A percentile compares a stretch with the other conserved stretches of the same genome.
Evolutionary conservation across 1,140 invertebrate genomes (phyloP).

Genomic region (Brachionus rubens): DNA sequence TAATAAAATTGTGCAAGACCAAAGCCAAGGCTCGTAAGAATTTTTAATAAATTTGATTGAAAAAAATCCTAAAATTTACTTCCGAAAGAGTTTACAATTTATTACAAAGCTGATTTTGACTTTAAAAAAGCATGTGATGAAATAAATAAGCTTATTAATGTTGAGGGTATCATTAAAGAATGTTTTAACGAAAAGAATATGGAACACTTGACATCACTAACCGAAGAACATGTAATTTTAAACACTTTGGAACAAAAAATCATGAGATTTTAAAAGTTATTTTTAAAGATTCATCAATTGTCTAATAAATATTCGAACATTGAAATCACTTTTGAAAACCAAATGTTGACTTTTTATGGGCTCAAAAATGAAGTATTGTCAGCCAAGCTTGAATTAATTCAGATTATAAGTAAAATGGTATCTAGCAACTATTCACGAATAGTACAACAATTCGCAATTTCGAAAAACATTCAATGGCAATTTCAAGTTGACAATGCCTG

Average conservation of each 20-base stretch:
- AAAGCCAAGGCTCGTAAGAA: too few species aligned
- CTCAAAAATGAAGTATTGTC: not conserved
- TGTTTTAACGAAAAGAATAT: not conserved
- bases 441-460: not conserved
- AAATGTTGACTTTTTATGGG: not conserved
- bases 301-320: not conserved
- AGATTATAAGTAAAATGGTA: not conserved
- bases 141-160: not conserved
- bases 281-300: not conserved
- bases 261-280: not conserved
- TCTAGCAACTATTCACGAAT: not conserved
- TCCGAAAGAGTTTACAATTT: not conserved
- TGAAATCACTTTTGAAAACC: conserved; percentile 3
- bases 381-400: not conserved
- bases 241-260: not conserved
- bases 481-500: not conserved
- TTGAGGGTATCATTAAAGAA: not conserved
- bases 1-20: not conserved
- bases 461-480: conserved; percentile 32
- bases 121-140: not conserved
- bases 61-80: too few species aligned
- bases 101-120: not conserved
- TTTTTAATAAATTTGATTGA: too few species aligned
- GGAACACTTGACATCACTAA: not conserved
- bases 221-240: not conserved